Base-by-base conservation (phyloP, 1,140 invertebrate species). In the Bombus balteatus region DNA sequence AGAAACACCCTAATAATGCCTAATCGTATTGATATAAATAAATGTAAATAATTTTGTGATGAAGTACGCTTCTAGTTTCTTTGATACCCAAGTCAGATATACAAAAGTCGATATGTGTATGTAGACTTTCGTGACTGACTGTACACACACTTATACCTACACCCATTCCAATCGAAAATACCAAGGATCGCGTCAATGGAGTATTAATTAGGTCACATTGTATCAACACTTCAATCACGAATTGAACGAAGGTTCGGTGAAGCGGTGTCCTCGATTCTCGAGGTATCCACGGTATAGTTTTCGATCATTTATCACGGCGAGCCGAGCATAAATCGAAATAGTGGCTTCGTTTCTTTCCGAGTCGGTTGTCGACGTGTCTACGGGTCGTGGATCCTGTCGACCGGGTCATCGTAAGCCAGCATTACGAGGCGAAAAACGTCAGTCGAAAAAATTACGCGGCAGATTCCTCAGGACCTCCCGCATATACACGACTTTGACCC, bases 381-480 rank as follows among this genome's bases (percentile, higher is more conserved):
- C 89, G 72, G 79, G 89, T 83, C 91, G 92, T 92, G 91, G 89
- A 92, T 92, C 91, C 87, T 81, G 90, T 90, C 92, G 93, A 92
- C 90, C 91, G 90, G 93, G 92, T 93, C 92, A 92, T 91, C 90
- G 90, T 90, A 92, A 93, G 92, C 87, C 92, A 92, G 91, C 91
- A 93, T 92, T 93, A 92, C 92, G 86, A 92, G 89, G 92, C 93
- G 91, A 89, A 92, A 91, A 93, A 88, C 86, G 89, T 88, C 89
- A 92, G 83, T 93, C 88, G 91, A 93, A 91, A 91, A 94, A 93
- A 93, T 94, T 94, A 93, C 93, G 91, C 90, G 88, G 92, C 92
- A 87, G 90, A 94, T 94, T 94, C 92, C 90, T 91, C 81, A 34
- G 87, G 93, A 94, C 92, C 93, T 93, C 92, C 93, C 93, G 92